Percentiles rank a stretch among this genome's conserved stretches.
phyloP scores from a whole-genome alignment of 2,113 vertebrate genomes.

The Semnornis frantzii region DNA sequence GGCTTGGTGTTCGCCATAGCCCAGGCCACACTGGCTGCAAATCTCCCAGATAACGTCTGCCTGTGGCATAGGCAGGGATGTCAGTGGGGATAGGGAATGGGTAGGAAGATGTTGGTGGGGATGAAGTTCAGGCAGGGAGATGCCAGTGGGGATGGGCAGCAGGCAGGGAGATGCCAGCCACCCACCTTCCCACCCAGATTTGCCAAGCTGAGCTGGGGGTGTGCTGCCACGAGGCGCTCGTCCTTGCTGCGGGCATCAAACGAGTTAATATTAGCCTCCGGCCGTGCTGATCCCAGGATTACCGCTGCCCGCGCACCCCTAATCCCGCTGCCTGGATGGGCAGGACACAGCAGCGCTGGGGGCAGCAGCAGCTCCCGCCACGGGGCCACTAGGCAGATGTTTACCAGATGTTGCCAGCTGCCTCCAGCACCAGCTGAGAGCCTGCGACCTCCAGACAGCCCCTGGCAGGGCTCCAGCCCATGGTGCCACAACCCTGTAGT shows the following conservation, averaged over 20 bases:
- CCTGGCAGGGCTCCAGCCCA: background rate
- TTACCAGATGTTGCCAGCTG: slow-evolving; percentile 46
- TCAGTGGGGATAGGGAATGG: background rate
- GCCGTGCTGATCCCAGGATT: slow-evolving; percentile 67
- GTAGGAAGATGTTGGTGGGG: background rate
- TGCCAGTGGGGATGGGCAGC: background rate
- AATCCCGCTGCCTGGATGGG: background rate
- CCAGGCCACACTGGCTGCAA: background rate
- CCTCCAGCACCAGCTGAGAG: background rate
- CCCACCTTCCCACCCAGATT: fast-evolving
- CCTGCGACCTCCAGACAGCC: background rate
- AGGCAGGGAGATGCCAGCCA: background rate
- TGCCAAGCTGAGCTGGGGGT: background rate
- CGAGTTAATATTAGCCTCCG: slow-evolving; percentile 65
- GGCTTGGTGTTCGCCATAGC: fast-evolving
- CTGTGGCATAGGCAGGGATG: background rate
- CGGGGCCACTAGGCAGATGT: background rate
- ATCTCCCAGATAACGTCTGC: background rate
- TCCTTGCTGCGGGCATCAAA: slow-evolving; percentile 60
- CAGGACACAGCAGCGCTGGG: background rate
- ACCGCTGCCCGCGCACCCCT: slow-evolving; percentile 40
- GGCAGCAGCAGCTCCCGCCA: background rate
- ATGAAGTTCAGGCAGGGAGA: background rate
- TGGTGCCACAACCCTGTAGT: fast-evolving
- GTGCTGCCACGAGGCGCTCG: background rate